Conservation (phyloP, 2,888 invertebrate genomes). For the Pachydiplax longipennis region DNA sequence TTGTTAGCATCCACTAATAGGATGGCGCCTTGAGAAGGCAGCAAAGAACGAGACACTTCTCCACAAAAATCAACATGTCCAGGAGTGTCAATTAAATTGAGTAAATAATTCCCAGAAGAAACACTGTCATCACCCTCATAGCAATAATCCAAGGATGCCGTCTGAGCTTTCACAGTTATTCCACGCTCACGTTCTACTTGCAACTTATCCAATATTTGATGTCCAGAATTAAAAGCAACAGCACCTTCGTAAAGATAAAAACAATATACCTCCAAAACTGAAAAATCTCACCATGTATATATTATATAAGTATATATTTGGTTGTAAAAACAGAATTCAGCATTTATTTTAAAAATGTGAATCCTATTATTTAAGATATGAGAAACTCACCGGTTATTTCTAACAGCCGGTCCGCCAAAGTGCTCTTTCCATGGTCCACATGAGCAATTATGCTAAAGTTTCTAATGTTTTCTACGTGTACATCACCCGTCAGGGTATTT, state of each 20-base stretch:
- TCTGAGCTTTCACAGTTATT: slow-evolving; percentile 98
- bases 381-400: slow-evolving; percentile 79
- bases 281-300: not conserved
- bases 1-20: slow-evolving; percentile 96
- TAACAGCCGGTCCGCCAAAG: slow-evolving; percentile 92
- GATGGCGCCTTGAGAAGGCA: slow-evolving; percentile 94
- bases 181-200: slow-evolving; percentile 94
- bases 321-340: no score
- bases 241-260: slow-evolving; percentile 56
- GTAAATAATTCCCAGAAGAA: slow-evolving; percentile 67
- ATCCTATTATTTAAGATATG: not conserved
- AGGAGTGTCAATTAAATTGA: slow-evolving; percentile 97
- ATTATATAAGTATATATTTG: no score
- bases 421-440: slow-evolving; percentile 98
- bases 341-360: no score
- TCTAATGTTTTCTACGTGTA: slow-evolving; percentile 68
- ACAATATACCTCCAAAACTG: not conserved
- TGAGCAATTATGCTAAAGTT: slow-evolving; percentile 99
- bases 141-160: slow-evolving; percentile 84
- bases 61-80: slow-evolving; percentile 98
- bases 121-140: slow-evolving; percentile 65
- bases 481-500: slow-evolving; percentile 50
- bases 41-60: slow-evolving; percentile 89
- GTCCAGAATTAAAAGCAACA: slow-evolving; percentile 56
- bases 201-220: slow-evolving; percentile 63